Evolutionary conservation across 2,797 vertebrate species (phyloP).

Genomic region (Poliocrania exsul): DNA sequence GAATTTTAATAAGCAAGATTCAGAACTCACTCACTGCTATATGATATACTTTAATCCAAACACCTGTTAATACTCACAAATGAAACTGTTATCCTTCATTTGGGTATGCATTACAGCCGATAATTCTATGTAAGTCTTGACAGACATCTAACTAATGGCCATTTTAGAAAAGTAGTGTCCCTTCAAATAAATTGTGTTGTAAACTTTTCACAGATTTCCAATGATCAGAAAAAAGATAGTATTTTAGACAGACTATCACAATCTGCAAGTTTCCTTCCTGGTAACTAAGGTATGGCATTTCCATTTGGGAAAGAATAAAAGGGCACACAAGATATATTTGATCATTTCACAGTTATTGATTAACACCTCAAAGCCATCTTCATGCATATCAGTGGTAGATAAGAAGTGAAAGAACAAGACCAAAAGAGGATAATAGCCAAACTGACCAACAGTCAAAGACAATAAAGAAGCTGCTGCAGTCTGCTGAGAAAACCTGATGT

Average conservation of each 20-base stretch:
- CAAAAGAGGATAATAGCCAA: background rate
- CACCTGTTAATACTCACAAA: background rate
- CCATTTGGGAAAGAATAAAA: background rate
- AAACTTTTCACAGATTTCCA: background rate
- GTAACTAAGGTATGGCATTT: conserved; percentile 8
- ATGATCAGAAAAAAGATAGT: background rate
- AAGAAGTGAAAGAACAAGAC: conserved; percentile 13
- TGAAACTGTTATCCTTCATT: background rate
- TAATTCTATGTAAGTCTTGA: background rate
- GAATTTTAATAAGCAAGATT: background rate
- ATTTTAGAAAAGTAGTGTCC: background rate
- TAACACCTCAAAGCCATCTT: conserved; percentile 66
- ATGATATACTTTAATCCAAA: background rate
- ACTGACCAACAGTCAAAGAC: background rate
- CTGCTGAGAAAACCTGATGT: background rate
- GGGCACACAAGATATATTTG: background rate
- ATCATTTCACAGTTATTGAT: conserved; percentile 51
- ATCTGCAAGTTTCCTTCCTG: background rate
- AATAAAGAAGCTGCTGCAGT: background rate
- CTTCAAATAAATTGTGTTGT: background rate
- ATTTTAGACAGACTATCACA: background rate
- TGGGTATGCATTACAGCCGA: background rate
- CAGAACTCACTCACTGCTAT: background rate
- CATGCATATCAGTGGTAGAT: conserved; percentile 24
- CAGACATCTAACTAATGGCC: background rate